phyloP scores from a whole-genome alignment of 1,140 invertebrate genomes.

The Pseudomyrmex pallidus region DNA sequence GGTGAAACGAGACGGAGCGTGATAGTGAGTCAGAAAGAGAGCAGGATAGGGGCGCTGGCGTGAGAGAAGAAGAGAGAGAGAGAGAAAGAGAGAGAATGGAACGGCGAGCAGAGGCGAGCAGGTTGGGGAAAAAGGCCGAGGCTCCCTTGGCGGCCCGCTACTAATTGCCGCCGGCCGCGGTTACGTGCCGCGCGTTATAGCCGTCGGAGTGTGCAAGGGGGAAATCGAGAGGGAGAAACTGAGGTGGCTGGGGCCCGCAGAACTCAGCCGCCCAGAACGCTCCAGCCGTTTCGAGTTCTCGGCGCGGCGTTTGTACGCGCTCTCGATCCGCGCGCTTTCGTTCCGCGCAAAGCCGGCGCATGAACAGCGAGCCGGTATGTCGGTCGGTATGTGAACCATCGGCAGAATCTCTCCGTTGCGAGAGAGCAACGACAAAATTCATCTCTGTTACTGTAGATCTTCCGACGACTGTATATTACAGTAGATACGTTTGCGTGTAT shows the following conservation, averaged over 20 bases:
- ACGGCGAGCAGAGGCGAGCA: constrained; percentile 79
- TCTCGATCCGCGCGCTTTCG: constrained; percentile 56
- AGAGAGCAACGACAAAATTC: constrained; percentile 41
- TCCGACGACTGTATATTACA: constrained; percentile 6
- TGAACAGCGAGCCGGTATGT: constrained; percentile 51
- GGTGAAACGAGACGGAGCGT: constrained; percentile 71
- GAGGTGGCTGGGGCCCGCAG: constrained; percentile 26
- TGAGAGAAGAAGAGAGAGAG: constrained; percentile 72
- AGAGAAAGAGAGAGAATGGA: constrained; percentile 80
- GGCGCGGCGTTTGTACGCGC: constrained; percentile 28
- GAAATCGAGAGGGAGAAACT: neutral
- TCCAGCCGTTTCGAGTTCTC: constrained; percentile 35
- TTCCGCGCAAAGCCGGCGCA: constrained; percentile 45
- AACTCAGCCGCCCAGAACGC: constrained; percentile 40
- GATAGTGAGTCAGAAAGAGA: constrained; percentile 59
- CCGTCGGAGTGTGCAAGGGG: constrained; percentile 53
- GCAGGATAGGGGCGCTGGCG: constrained; percentile 23
- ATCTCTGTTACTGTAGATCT: constrained; percentile 33
- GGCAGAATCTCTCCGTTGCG: constrained; percentile 30
- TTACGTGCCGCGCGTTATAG: constrained; percentile 83
- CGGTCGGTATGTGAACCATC: constrained; percentile 41
- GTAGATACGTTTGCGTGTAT: neutral
- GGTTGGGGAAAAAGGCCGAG: constrained; percentile 78
- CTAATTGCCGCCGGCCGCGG: constrained; percentile 85
- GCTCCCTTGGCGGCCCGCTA: constrained; percentile 84